These are phyloP conservation scores for Podabrus alpinus DNA, from an alignment of 2,888 invertebrate genomes.

Conservation along the genomic window DNA sequence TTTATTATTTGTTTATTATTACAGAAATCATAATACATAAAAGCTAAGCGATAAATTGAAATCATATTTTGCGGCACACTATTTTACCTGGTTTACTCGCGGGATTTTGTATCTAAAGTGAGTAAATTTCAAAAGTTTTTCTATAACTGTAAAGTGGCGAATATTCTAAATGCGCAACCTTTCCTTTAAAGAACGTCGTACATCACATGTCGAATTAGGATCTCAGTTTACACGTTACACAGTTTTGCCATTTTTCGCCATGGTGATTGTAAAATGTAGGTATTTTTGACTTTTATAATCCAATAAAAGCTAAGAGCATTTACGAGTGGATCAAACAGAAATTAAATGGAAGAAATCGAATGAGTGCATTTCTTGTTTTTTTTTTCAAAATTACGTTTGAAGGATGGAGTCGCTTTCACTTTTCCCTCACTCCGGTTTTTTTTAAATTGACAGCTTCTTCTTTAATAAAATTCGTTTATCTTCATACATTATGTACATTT, in stretches of 20 bases:
- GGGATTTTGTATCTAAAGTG: neutral
- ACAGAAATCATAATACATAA: neutral
- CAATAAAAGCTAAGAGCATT: neutral
- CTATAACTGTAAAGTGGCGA: conserved; percentile 1
- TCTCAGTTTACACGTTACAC: neutral
- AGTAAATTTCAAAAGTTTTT: conserved; percentile 5
- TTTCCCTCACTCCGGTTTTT: neutral
- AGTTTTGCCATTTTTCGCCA: neutral
- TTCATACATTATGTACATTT: neutral
- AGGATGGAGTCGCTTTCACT: neutral
- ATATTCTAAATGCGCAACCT: conserved; percentile 5
- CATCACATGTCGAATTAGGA: neutral
- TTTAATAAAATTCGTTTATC: neutral
- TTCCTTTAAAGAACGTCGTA: conserved; percentile 1
- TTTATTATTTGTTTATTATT: neutral
- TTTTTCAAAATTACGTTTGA: neutral
- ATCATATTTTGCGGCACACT: neutral
- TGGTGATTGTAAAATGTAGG: neutral
- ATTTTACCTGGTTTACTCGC: neutral
- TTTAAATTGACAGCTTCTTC: neutral
- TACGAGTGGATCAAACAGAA: neutral
- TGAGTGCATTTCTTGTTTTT: neutral
- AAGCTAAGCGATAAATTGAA: neutral
- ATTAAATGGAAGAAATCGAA: neutral
- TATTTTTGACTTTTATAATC: neutral